Percentiles rank a stretch among this genome's conserved stretches.
These are phyloP conservation scores for Cordilura impudica DNA, from an alignment of 2,888 invertebrate species.

Conservation along the genomic window DNA sequence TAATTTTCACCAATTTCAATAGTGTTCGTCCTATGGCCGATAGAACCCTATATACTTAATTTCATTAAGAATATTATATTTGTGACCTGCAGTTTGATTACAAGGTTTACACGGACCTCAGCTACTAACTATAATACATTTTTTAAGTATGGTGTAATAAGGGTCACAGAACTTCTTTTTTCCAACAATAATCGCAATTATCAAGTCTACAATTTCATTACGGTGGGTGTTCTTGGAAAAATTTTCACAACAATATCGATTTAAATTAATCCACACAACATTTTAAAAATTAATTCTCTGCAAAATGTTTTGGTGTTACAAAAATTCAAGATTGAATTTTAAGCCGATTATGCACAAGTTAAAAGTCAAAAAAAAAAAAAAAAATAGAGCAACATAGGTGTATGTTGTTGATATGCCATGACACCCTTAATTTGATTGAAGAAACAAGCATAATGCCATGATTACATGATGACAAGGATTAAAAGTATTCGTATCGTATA, in stretches of 20 bases:
- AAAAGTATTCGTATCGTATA: not conserved
- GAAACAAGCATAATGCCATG: conserved; percentile 54
- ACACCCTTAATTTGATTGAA: conserved; percentile 57
- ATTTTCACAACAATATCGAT: not conserved
- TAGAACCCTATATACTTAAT: too few relatives aligned
- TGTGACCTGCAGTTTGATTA: too few relatives aligned
- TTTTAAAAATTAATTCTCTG: conserved; percentile 29
- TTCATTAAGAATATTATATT: too few relatives aligned
- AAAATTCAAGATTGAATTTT: conserved; percentile 33
- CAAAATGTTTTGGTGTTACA: conserved; percentile 8
- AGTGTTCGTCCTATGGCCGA: too few relatives aligned
- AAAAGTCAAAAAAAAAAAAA: conserved; percentile 12
- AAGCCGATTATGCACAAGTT: conserved; percentile 48
- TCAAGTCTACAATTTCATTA: too few relatives aligned
- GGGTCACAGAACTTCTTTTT: too few relatives aligned
- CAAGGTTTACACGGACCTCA: too few relatives aligned
- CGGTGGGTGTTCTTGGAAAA: not conserved
- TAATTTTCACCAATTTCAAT: too few relatives aligned
- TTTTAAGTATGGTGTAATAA: too few relatives aligned
- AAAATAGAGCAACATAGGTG: not conserved
- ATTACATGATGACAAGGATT: conserved; percentile 47
- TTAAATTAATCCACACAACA: not conserved
- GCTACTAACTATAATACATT: too few relatives aligned
- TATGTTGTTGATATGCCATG: conserved; percentile 22
- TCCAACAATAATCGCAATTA: too few relatives aligned